A percentile compares a stretch with the other conserved stretches of the same genome.
Evolutionary conservation across 2,888 invertebrate genomes (phyloP).

Genomic region (Drosophila flavopinicola): DNA sequence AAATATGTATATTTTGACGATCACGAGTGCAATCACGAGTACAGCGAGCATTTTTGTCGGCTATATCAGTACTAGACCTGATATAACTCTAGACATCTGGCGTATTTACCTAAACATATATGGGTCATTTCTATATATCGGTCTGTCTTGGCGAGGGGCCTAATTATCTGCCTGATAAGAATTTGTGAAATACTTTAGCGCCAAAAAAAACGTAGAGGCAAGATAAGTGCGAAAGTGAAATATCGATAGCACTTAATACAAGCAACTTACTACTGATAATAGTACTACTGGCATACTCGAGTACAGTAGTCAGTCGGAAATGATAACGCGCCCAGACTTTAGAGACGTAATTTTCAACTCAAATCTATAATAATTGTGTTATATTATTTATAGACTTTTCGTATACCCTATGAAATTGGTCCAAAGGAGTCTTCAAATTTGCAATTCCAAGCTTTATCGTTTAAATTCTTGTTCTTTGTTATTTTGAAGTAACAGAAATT

Average conservation of each 20-base stretch:
- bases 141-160: not conserved
- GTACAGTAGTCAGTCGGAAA: too few relatives aligned
- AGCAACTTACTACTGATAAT: not conserved
- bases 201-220: not conserved
- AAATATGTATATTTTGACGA: not conserved
- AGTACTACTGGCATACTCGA: too few relatives aligned
- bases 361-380: too few relatives aligned
- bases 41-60: not conserved
- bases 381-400: too few relatives aligned
- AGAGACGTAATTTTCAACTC: too few relatives aligned
- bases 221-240: conserved; percentile 14
- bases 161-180: conserved; percentile 24
- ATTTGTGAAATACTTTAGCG: not conserved
- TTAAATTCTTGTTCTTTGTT: too few relatives aligned
- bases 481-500: too few relatives aligned
- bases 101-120: conserved; percentile 14
- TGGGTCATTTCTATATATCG: conserved; percentile 31
- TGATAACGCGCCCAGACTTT: too few relatives aligned
- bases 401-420: too few relatives aligned
- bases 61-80: not conserved
- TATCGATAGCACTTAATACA: not conserved
- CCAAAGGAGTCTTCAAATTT: too few relatives aligned
- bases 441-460: too few relatives aligned
- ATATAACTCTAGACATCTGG: not conserved
- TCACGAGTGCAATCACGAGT: not conserved